Evolutionary conservation across 2,113 vertebrate species (phyloP).

Genomic region (Nyctereutes procyonoides): DNA sequence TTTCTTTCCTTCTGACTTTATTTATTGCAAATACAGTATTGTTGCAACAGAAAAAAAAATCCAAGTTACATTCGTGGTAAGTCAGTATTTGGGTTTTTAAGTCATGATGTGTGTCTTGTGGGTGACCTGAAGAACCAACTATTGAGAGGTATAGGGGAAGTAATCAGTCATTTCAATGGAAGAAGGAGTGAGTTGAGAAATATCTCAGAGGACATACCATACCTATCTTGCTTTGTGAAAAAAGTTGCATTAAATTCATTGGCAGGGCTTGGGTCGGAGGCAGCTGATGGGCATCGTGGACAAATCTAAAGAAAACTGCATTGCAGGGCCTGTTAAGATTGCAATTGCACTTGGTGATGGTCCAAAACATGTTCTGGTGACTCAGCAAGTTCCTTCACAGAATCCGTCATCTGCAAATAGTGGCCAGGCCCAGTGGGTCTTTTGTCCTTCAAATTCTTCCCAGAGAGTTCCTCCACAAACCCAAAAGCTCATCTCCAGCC

Average conservation of each 20-base stretch:
- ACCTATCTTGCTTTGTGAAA: not conserved
- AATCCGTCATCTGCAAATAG: too few relatives aligned
- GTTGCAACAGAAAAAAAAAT: constrained; percentile 23
- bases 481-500: too few relatives aligned
- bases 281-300: too few relatives aligned
- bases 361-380: too few relatives aligned
- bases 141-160: not conserved
- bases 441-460: too few relatives aligned
- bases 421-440: too few relatives aligned
- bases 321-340: too few relatives aligned
- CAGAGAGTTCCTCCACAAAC: too few relatives aligned
- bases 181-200: not conserved
- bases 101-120: not conserved
- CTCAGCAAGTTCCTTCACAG: too few relatives aligned
- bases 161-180: constrained; percentile 41
- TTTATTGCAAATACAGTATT: constrained; percentile 39
- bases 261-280: not conserved
- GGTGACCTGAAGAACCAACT: constrained; percentile 43
- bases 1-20: constrained; percentile 42
- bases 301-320: too few relatives aligned
- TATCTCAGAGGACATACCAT: not conserved
- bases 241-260: not conserved
- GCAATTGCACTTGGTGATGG: too few relatives aligned
- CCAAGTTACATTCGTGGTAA: constrained; percentile 26
- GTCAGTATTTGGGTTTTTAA: constrained; percentile 49